Percentiles rank a stretch among this genome's conserved stretches.
phyloP scores from a whole-genome alignment of 23 tunicate genomes.

The Ciona savignyi region DNA sequence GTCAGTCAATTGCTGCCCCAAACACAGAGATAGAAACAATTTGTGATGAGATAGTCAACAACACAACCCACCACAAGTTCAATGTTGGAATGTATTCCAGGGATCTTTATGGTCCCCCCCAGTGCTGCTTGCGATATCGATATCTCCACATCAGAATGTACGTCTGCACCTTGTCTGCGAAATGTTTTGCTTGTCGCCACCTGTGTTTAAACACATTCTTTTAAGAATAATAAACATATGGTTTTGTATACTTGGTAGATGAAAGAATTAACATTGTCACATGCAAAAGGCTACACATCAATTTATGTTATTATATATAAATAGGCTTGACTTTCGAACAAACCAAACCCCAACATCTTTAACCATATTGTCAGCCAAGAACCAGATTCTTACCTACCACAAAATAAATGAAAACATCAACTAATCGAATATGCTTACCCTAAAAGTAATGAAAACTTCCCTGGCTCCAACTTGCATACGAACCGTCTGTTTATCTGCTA shows the following conservation, averaged over 20 bases:
- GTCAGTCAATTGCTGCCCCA: too few relatives aligned
- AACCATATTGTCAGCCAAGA: too few relatives aligned
- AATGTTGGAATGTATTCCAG: conserved; percentile 57
- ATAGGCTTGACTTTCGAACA: too few relatives aligned
- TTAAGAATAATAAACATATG: too few relatives aligned
- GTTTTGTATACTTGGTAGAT: too few relatives aligned
- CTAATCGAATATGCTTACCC: too few relatives aligned
- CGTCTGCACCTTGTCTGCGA: conserved; percentile 91
- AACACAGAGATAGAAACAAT: too few relatives aligned
- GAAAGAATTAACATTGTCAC: background rate
- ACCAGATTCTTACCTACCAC: too few relatives aligned
- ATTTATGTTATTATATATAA: too few relatives aligned
- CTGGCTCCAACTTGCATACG: conserved; percentile 90
- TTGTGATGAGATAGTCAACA: background rate
- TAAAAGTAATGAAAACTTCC: conserved; percentile 84
- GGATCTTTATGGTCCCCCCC: conserved; percentile 54
- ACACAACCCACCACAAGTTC: conserved; percentile 44
- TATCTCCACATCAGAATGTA: conserved; percentile 81
- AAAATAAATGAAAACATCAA: too few relatives aligned
- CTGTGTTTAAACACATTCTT: too few relatives aligned
- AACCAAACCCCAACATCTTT: too few relatives aligned
- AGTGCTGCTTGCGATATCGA: conserved; percentile 83
- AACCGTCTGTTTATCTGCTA: conserved; percentile 88
- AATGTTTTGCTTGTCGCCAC: conserved; percentile 43
- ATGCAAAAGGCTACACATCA: background rate